Conservation (phyloP, 1,140 invertebrate species). For the Neodiprion virginianus region DNA sequence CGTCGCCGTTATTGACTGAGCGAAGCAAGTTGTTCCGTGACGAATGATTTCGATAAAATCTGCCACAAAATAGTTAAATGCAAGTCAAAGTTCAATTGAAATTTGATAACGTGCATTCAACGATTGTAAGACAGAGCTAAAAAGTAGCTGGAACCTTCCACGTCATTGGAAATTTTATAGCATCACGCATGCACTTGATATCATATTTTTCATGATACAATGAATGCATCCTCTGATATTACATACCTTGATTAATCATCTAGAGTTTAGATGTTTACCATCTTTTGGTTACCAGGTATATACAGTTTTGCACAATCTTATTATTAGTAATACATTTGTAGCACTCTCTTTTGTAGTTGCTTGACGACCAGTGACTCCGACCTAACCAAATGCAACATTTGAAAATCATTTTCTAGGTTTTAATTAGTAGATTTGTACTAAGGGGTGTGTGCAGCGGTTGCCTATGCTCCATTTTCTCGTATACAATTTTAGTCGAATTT, state of each 20-base stretch:
- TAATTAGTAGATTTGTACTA: constrained; percentile 15
- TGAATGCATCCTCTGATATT: constrained; percentile 9
- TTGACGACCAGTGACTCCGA: neutral
- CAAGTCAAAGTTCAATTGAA: neutral
- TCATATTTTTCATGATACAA: neutral
- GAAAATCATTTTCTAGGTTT: constrained; percentile 9
- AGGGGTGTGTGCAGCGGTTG: constrained; percentile 1
- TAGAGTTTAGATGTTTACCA: constrained; percentile 24
- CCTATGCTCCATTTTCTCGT: neutral
- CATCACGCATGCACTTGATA: neutral
- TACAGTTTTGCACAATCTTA: constrained; percentile 34
- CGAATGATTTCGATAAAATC: neutral
- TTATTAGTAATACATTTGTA: constrained; percentile 21
- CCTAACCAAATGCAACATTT: neutral
- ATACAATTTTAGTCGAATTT: neutral
- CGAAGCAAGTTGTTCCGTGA: neutral
- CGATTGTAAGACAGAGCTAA: neutral
- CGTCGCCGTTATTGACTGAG: neutral
- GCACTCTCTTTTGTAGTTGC: constrained; percentile 11
- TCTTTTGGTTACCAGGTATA: constrained; percentile 29
- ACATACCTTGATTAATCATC: constrained; percentile 19
- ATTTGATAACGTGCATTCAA: neutral
- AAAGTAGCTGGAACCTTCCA: neutral
- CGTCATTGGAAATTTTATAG: neutral
- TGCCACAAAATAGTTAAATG: neutral